Evolutionary conservation across 1,140 invertebrate genomes (phyloP).

Genomic region (Reticulitermes speratus): DNA sequence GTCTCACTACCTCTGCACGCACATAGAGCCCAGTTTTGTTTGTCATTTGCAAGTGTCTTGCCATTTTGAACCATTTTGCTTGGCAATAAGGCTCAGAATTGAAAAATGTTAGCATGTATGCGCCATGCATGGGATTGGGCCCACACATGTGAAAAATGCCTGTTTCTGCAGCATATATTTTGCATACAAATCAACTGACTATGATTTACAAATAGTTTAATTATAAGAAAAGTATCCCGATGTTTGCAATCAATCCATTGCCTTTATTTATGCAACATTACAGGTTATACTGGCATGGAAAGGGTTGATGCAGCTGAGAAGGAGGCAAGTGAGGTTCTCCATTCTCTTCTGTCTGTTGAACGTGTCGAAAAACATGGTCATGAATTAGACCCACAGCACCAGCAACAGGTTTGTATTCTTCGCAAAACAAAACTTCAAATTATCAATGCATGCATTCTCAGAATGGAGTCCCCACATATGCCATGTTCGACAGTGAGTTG

Average conservation of each 20-base stretch:
- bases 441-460: too few relatives aligned
- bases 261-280: neutral
- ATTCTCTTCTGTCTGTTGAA: constrained; percentile 61
- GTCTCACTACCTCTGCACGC: neutral
- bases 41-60: constrained; percentile 27
- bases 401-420: constrained; percentile 22
- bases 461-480: too few relatives aligned
- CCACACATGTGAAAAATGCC: neutral
- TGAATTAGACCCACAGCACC: constrained; percentile 7
- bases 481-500: too few relatives aligned
- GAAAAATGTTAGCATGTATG: neutral
- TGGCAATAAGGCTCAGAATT: constrained; percentile 34
- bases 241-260: neutral
- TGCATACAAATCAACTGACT: neutral
- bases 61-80: constrained; percentile 37
- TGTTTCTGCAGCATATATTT: neutral
- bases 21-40: constrained; percentile 32
- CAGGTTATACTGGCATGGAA: constrained; percentile 24
- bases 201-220: neutral
- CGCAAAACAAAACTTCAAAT: too few relatives aligned
- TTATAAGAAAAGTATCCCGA: neutral
- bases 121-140: neutral
- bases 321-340: constrained; percentile 64
- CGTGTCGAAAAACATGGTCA: constrained; percentile 53
- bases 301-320: constrained; percentile 54